Evolutionary conservation across 2,113 vertebrate genomes (phyloP).

Genomic region (Malurus alboscapulatus): DNA sequence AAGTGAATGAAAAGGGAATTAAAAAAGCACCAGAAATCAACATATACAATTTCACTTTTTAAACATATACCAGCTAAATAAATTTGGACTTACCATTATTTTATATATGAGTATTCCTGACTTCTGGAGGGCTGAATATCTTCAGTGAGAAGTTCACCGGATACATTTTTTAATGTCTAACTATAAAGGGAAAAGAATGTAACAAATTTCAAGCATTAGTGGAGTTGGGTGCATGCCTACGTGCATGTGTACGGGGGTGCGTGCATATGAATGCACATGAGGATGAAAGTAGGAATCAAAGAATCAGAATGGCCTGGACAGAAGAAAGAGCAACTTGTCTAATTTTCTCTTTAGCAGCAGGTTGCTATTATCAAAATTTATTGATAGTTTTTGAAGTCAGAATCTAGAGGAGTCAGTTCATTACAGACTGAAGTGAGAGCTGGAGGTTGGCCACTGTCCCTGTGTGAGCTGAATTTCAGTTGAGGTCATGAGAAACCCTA

Average conservation of each 20-base stretch:
- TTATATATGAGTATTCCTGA: neutral
- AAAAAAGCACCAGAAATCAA: neutral
- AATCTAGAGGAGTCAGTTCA: neutral
- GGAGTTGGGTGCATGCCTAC: neutral
- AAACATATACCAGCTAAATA: neutral
- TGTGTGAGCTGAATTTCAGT: neutral
- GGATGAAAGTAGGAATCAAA: neutral
- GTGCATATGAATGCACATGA: neutral
- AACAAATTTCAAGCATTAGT: conserved; percentile 30
- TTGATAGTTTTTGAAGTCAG: neutral
- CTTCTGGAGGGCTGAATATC: neutral
- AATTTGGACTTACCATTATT: neutral
- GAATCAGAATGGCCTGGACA: neutral
- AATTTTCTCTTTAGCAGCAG: neutral
- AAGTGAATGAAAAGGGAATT: neutral
- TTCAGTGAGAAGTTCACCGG: neutral
- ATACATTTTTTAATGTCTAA: conserved; percentile 3
- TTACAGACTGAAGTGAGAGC: neutral
- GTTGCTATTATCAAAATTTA: neutral
- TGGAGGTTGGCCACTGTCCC: neutral
- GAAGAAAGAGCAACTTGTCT: neutral
- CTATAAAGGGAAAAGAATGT: conserved; percentile 48
- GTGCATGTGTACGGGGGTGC: neutral
- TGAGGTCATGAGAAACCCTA: conserved; percentile 20
- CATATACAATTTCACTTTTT: neutral